Evolutionary conservation across 2,888 invertebrate genomes (phyloP).

Genomic region (Ctenicera cuprea): DNA sequence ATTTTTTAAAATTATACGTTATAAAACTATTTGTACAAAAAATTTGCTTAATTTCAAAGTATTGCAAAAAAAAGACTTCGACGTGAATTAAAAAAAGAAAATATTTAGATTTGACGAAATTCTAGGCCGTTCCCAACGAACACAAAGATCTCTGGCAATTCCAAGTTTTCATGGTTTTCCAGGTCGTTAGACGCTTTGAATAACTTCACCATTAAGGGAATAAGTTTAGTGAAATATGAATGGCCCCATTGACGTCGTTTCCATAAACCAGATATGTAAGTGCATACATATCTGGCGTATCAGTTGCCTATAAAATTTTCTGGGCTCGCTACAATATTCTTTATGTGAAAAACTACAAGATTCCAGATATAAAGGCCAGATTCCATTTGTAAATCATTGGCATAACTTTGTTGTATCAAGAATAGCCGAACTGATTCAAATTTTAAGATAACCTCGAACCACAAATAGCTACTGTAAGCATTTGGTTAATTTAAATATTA

Average conservation of each 20-base stretch:
- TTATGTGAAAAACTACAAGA: conserved; percentile 28
- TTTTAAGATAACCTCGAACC: background rate
- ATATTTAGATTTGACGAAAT: conserved; percentile 39
- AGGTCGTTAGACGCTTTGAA: conserved; percentile 53
- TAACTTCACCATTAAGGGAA: conserved; percentile 53
- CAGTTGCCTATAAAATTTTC: conserved; percentile 48
- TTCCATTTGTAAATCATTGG: background rate
- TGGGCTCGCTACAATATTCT: conserved; percentile 30
- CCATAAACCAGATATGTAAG: conserved; percentile 52
- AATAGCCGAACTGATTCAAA: background rate
- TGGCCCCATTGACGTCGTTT: conserved; percentile 51
- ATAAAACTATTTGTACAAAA: too few relatives aligned
- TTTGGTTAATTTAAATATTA: background rate
- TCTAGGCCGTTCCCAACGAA: conserved; percentile 24
- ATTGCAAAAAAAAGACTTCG: too few relatives aligned
- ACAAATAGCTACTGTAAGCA: background rate
- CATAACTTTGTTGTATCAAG: background rate
- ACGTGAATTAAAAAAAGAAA: conserved; percentile 3
- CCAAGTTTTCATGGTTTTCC: conserved; percentile 53
- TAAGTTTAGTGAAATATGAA: conserved; percentile 53
- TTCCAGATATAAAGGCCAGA: background rate
- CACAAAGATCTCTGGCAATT: conserved; percentile 46
- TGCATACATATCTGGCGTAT: conserved; percentile 49
- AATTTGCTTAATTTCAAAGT: too few relatives aligned
- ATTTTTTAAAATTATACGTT: too few relatives aligned